Evolutionary conservation across 2,797 vertebrate species (phyloP), one percentile per base, ranked within the genome.

Genomic region (Pangasius krempfi): DNA sequence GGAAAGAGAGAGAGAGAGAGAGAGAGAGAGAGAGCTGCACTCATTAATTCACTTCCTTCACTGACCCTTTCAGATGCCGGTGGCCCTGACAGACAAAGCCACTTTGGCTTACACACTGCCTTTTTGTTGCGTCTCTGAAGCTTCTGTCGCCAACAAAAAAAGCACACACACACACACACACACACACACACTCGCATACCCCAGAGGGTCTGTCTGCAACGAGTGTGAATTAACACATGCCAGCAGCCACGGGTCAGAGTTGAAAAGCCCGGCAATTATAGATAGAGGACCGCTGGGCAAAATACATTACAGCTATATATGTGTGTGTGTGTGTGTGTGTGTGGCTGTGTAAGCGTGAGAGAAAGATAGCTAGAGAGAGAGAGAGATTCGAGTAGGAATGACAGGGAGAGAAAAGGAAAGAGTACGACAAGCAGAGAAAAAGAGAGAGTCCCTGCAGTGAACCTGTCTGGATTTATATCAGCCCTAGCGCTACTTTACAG

Each of bases 341-440:
- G 85, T 60, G 85, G 44, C 44, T 81, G 78, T 16, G 18, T 6
- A 20, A 50, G 86, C 44, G 10, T 25, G 54, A 89, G 91, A 88
- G 93, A 92, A 86, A 92, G 91, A 89, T 33, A 88, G 91, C 86
- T 92, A 92, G 87, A 93, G 91, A 89, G 79, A 72, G 40, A 58
- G 64, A 75, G 52, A 56, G 18, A 58, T 25, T 44, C n/a, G 2
- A 78, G 85, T 16, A 89, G 37, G 30, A 30, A 73, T 86, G 86
- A 89, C 66, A 72, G 44, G 62, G 12, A 66, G 40, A 83, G 33
- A 33, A 62, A 79, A 80, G 18, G 33, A 81, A 13, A 60, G 79
- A 13, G 62, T n/a, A 68, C 16, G 64, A 68, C 64, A 33, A 40
- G 64, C 16, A 60, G 37, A 82, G 50, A 44, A 70, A 82, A 12